Evolutionary conservation across 2,113 vertebrate genomes (phyloP).

Genomic region (Lipophrys pholis): DNA sequence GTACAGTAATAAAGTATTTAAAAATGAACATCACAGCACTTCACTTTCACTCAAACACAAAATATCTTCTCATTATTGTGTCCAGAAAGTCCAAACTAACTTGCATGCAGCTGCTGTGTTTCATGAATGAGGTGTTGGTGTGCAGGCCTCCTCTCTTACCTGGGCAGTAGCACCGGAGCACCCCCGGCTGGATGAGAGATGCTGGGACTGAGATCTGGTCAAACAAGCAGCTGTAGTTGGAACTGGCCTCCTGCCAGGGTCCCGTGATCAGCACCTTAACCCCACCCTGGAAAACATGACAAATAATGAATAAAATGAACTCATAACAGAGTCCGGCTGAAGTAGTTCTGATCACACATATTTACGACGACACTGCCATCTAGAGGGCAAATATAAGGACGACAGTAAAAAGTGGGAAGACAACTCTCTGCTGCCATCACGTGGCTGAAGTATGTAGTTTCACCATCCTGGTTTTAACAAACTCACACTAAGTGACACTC

Average conservation of each 20-base stretch:
- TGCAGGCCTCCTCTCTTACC: slow-evolving; percentile 80
- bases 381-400: slow-evolving; percentile 45
- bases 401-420: slow-evolving; percentile 13
- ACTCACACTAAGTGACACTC: neutral
- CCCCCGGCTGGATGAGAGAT: slow-evolving; percentile 96
- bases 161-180: slow-evolving; percentile 98
- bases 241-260: slow-evolving; percentile 97
- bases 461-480: neutral
- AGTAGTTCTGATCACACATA: neutral
- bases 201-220: slow-evolving; percentile 99
- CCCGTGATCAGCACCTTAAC: slow-evolving; percentile 99
- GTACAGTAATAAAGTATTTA: no score
- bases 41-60: no score
- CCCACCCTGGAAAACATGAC: slow-evolving; percentile 87
- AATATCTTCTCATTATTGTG: no score
- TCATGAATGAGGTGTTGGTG: no score
- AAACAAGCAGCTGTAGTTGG: slow-evolving; percentile 98
- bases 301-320: slow-evolving; percentile 14
- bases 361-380: slow-evolving; percentile 47
- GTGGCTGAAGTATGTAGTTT: slow-evolving; percentile 35
- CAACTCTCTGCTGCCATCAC: slow-evolving; percentile 55
- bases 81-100: no score
- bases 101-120: no score
- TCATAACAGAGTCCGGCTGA: neutral
- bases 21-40: no score